Percentiles rank a stretch among this genome's conserved stretches.
Conservation (phyloP, 2,888 invertebrate genomes). For the Griposia aprilina region DNA sequence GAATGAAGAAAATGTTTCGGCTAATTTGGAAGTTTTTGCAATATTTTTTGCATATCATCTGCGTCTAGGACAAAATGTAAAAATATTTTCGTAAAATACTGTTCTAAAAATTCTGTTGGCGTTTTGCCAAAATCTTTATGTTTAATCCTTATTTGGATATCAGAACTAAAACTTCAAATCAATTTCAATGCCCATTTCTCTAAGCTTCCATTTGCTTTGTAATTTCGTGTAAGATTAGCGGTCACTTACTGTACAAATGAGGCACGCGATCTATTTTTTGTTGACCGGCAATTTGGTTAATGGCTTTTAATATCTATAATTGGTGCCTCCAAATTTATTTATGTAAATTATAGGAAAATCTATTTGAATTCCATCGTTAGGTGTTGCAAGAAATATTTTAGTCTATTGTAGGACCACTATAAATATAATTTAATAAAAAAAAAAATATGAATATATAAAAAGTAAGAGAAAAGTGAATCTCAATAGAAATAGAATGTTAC, state of each 20-base stretch:
- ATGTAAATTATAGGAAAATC: conserved; percentile 34
- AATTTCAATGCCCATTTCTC: conserved; percentile 36
- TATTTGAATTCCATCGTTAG: conserved; percentile 7
- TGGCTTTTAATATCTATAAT: conserved; percentile 56
- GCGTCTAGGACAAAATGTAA: conserved; percentile 46
- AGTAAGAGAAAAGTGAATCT: background rate
- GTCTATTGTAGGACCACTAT: background rate
- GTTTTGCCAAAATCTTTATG: conserved; percentile 27
- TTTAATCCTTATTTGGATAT: background rate
- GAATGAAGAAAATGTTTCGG: conserved; percentile 66
- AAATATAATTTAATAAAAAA: background rate
- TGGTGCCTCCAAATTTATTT: conserved; percentile 32
- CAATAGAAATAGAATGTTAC: background rate
- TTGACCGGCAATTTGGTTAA: conserved; percentile 51
- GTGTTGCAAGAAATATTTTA: background rate
- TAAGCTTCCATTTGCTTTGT: conserved; percentile 30
- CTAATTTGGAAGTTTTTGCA: conserved; percentile 73
- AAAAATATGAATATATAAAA: background rate
- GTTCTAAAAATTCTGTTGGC: conserved; percentile 8
- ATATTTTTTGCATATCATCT: conserved; percentile 61
- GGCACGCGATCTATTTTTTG: conserved; percentile 60
- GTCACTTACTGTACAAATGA: conserved; percentile 59
- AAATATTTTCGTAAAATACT: conserved; percentile 39
- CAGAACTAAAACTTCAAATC: conserved; percentile 9
- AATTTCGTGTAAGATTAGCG: conserved; percentile 51